Percentiles rank a stretch among this genome's conserved stretches.
Evolutionary conservation across 2,797 vertebrate species (phyloP).

Genomic region (Sus cebifrons): DNA sequence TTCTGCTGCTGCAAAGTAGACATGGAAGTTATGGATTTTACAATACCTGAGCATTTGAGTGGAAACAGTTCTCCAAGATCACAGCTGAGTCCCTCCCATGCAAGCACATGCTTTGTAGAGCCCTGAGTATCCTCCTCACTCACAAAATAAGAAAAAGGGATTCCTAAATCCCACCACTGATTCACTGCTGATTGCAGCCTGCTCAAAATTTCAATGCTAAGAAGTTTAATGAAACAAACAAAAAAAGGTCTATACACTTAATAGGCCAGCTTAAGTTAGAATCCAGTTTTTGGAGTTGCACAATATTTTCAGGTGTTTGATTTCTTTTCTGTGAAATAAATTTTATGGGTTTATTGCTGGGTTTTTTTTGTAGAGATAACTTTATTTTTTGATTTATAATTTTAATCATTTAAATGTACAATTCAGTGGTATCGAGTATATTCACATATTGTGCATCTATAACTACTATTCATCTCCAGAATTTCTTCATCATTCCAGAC

Average conservation of each 20-base stretch:
- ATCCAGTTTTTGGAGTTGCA: background rate
- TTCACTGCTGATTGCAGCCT: background rate
- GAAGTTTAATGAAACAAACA: background rate
- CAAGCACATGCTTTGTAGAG: background rate
- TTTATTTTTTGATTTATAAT: no score
- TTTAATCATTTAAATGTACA: no score
- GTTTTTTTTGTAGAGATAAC: no score
- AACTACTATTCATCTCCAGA: no score
- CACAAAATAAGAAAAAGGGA: background rate
- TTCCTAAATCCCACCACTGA: background rate
- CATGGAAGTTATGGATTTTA: constrained; percentile 63
- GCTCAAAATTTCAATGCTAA: background rate
- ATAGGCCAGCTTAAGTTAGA: background rate
- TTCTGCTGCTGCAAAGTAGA: constrained; percentile 34
- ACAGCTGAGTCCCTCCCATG: background rate
- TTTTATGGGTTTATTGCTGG: background rate
- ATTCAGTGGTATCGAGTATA: no score
- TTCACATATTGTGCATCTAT: no score
- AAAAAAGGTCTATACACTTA: background rate
- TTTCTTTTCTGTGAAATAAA: constrained; percentile 40
- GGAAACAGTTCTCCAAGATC: constrained; percentile 26
- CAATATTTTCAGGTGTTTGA: constrained; percentile 29
- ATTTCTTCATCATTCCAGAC: no score
- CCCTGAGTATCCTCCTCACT: background rate
- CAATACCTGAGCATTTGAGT: background rate